These are phyloP conservation scores for Perodicticus potto DNA, from an alignment of 2,797 vertebrate species.

Conservation along the genomic window DNA sequence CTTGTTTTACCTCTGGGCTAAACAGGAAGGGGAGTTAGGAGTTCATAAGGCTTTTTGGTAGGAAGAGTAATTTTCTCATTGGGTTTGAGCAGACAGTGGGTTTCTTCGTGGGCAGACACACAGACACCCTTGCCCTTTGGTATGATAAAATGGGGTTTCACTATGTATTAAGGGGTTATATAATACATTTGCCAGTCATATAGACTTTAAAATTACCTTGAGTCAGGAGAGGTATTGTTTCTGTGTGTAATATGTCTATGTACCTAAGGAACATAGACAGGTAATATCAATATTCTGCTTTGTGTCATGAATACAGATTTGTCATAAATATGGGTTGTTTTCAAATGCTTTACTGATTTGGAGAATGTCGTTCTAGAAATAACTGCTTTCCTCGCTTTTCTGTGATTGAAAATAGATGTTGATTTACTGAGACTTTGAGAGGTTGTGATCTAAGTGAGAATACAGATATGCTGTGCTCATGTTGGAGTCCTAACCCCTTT, in stretches of 20 bases:
- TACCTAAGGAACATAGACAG: slow-evolving; percentile 38
- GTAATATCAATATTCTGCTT: slow-evolving; percentile 10
- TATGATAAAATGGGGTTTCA: background rate
- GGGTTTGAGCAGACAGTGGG: background rate
- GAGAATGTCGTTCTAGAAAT: slow-evolving; percentile 62
- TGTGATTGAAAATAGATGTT: slow-evolving; percentile 53
- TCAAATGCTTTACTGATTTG: slow-evolving; percentile 50
- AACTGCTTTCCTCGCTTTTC: slow-evolving; percentile 54
- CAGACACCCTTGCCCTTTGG: background rate
- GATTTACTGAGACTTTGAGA: slow-evolving; percentile 56
- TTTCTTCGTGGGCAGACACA: background rate
- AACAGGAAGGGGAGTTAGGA: background rate
- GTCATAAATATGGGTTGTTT: slow-evolving; percentile 16
- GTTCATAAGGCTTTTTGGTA: background rate
- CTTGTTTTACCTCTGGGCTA: slow-evolving; percentile 22
- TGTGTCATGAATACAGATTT: slow-evolving; percentile 24
- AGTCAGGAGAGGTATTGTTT: background rate
- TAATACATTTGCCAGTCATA: background rate
- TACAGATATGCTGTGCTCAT: background rate
- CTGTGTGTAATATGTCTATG: background rate
- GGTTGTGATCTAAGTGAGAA: slow-evolving; percentile 7
- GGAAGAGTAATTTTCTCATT: background rate
- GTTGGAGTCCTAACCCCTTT: slow-evolving; percentile 40
- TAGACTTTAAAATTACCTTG: slow-evolving; percentile 44
- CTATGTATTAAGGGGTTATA: background rate